Percentiles rank a stretch among this genome's conserved stretches.
phyloP scores from a whole-genome alignment of 2,113 vertebrate genomes.

The Isurus oxyrinchus region DNA sequence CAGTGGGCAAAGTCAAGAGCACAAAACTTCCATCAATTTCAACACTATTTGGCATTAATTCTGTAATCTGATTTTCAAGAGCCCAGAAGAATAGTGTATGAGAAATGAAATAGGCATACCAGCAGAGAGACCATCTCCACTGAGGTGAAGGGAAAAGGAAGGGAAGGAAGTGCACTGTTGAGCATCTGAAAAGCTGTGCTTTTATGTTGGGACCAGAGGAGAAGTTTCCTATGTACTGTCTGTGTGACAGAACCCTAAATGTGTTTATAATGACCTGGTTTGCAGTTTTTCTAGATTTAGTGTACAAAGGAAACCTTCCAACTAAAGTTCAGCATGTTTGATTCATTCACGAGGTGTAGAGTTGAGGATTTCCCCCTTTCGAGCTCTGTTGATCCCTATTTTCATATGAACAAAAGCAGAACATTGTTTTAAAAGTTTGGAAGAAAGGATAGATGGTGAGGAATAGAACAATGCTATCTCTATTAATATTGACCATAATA shows the following conservation, averaged over 20 bases:
- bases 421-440: background rate
- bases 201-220: background rate
- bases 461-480: background rate
- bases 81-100: background rate
- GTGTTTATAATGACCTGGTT: background rate
- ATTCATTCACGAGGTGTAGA: background rate
- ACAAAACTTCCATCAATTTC: slow-evolving; percentile 15
- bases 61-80: background rate
- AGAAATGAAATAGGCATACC: background rate
- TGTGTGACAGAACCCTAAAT: background rate
- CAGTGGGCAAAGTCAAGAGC: slow-evolving; percentile 5
- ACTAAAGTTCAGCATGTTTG: background rate
- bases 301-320: background rate
- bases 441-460: background rate
- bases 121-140: background rate
- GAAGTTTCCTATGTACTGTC: background rate
- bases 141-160: background rate
- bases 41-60: background rate
- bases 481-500: background rate
- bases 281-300: background rate
- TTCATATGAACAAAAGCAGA: background rate
- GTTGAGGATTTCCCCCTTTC: background rate
- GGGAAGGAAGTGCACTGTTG: background rate
- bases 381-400: background rate
- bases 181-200: background rate